phyloP scores from a whole-genome alignment of 1,140 invertebrate genomes.

The Ptiloglossa arizonensis region DNA sequence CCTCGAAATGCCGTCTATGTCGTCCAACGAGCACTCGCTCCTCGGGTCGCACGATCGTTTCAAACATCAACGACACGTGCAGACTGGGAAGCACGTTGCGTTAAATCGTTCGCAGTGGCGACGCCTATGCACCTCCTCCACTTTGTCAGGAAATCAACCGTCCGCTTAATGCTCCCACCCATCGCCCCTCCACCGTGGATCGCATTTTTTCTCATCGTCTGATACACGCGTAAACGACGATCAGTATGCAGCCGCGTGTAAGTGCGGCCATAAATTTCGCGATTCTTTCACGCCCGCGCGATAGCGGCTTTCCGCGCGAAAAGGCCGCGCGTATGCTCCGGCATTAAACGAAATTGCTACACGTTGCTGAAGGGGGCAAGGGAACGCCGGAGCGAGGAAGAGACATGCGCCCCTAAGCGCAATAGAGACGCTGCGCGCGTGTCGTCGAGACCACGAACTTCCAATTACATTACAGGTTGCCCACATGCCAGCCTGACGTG shows the following conservation, averaged over 20 bases:
- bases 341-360: conserved; percentile 57
- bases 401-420: not conserved
- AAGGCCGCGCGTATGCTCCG: conserved; percentile 35
- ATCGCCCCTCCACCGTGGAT: not conserved
- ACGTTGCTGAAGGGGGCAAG: conserved; percentile 1
- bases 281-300: conserved; percentile 40
- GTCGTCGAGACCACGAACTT: conserved; percentile 40
- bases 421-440: conserved; percentile 32
- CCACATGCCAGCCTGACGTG: conserved; percentile 36
- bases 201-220: not conserved
- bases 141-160: not conserved
- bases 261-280: conserved; percentile 55
- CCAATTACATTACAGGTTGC: conserved; percentile 54
- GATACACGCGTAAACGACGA: conserved; percentile 20
- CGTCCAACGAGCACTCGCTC: too few species aligned
- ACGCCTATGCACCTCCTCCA: too few species aligned
- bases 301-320: conserved; percentile 57
- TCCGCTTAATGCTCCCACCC: not conserved
- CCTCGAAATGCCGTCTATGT: too few species aligned
- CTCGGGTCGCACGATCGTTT: too few species aligned
- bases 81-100: too few species aligned
- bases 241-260: conserved; percentile 51
- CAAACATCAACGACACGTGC: too few species aligned
- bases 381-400: too few species aligned
- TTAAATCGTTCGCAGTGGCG: not conserved